Base-by-base conservation (phyloP, 2,888 invertebrate genomes). In the Itoplectis maculator region DNA sequence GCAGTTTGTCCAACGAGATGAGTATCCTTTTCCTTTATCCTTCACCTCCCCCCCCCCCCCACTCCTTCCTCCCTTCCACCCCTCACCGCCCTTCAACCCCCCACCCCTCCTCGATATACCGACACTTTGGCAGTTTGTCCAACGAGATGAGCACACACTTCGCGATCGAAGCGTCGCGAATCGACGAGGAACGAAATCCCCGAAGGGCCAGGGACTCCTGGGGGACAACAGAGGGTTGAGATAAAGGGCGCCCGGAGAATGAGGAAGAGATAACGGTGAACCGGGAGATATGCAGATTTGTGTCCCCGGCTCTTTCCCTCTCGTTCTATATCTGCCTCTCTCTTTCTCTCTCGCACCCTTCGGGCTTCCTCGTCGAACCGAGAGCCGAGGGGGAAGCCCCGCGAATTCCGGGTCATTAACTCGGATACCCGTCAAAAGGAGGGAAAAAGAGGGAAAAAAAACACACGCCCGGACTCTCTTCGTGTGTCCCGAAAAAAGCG, bases 371-470 rank as follows among this genome's bases (percentile, higher is more conserved):
- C 56, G 47, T 18, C 69, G 18, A 1, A 59, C 51, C 73, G 18
- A 40, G 40, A 49, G 49, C 15, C 29, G 65, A 61, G 49, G 47
- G 70, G 35, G 68, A 49, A 78, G 63, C 74, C 51, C 47, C 59
- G 47, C 74, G 54, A 74, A 78, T 82, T 78, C 74, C 78, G 49
- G 74, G 65, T 74, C 81, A 78, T 82, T 78, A 70, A 78, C 74
- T 82, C 74, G 40, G 45, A 47, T 65, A 49, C 49, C 47, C 20
- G 37, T 73, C 42, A 40, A 59, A 54, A 54, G 23, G 23, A 54
- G 23, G 13, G 20, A 54, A 11, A 9, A 11, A 20, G 20, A 51
- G 47, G 18, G 47, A 18, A 51, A 13, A 20, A 54, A 23, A 54
- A 11, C 9, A 23, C 15, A 51, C 3, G 11, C 29, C 29, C 3